Base-by-base conservation (phyloP, 2,113 vertebrate genomes). In the Forbesichthys papilliferus region DNA sequence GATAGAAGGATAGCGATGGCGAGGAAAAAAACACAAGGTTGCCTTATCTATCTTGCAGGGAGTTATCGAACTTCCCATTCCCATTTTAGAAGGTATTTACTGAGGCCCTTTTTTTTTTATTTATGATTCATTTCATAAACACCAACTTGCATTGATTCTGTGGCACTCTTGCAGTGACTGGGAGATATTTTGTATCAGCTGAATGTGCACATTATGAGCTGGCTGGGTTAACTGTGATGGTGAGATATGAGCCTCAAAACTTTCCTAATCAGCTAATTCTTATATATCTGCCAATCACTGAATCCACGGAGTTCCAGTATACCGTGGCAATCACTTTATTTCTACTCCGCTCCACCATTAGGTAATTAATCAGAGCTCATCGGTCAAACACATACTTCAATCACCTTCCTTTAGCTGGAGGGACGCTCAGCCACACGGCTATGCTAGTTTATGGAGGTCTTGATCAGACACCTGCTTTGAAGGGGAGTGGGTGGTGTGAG, bases 31-130 rank as follows among this genome's bases (percentile, higher is more conserved):
- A 33, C 14, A 27, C 6, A 60, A 16, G 7, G 49, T 68, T 58
- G 49, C 70, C 80, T 58, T 42, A 70, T 64, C 66, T 62, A 58
- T 87, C 78, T 84, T 61, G 58, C 18, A 55, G 49, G 3, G 58
- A 48, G 52, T 73, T 79, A 88, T 88, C 64, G 77, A 88, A 79
- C 61, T 57, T 64, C 59, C 56, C 61, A 11, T 58, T 52, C 13
- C 13, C 58, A 58, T 82, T 90, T 89, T 80, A 59, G 71, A 83
- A 76, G 59, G 51, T 16, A 64, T 69, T 78, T 61, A 88, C 71
- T 78, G 70, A 69, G 34, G 64, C 61, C 56, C 83, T 76, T 81
- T 82, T 85, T 89, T 82, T 85, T n/a, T n/a, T 89, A 73, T 85
- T 83, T 72, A 79, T 80, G 70, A 79, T 71, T 78, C 27, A 53